These are phyloP conservation scores for Lytechinus variegatus DNA, from an alignment of 35 echinoderm and acorn worm genomes.

Conservation along the genomic window DNA sequence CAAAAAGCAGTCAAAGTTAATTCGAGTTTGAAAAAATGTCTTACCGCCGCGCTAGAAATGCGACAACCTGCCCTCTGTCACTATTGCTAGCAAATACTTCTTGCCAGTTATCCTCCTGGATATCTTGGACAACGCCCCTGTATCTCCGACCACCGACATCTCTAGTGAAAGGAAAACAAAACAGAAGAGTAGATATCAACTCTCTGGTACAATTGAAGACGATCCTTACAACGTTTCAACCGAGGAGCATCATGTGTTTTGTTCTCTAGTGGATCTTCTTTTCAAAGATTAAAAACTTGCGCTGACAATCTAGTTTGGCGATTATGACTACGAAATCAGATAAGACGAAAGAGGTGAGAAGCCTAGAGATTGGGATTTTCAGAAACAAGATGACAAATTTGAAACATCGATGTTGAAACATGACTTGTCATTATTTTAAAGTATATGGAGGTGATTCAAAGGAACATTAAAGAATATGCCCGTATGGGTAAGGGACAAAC, in stretches of 20 bases:
- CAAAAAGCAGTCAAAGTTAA: too few relatives aligned
- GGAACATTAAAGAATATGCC: too few relatives aligned
- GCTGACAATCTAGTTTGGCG: not conserved
- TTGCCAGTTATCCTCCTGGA: conserved; percentile 54
- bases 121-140: conserved; percentile 62
- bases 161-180: not conserved
- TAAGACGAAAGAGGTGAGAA: not conserved
- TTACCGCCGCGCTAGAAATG: conserved; percentile 54
- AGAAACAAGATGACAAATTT: too few relatives aligned
- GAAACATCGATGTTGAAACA: too few relatives aligned
- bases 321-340: not conserved
- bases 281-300: not conserved
- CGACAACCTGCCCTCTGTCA: conserved; percentile 29
- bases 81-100: conserved; percentile 55
- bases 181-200: too few relatives aligned
- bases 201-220: too few relatives aligned
- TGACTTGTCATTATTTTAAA: too few relatives aligned
- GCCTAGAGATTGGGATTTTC: not conserved
- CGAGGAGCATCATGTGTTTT: too few relatives aligned
- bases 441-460: too few relatives aligned
- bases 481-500: too few relatives aligned
- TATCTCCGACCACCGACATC: conserved; percentile 51
- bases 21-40: not conserved
- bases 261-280: not conserved
- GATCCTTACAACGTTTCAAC: too few relatives aligned